Evolutionary conservation across 2,888 invertebrate species (phyloP), one percentile per base, ranked within the genome.

Genomic region (Acrocyrtus sp.): DNA sequence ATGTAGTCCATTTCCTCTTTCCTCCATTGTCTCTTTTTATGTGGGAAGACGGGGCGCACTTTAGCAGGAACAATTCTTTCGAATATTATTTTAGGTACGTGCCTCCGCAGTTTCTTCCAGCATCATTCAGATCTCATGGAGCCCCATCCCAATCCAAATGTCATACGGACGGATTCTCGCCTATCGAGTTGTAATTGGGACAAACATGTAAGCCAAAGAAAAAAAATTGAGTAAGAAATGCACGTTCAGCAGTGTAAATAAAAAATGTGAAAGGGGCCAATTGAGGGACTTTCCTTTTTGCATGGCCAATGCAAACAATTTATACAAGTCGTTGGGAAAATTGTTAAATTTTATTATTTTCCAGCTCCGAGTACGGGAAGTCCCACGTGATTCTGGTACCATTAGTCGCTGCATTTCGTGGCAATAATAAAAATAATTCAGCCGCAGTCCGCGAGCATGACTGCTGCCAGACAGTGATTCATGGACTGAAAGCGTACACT

Each of bases 401-500:
- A n/a, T 51, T 70, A 24, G 75, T 68, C 41, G 56, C 66, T 24
- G 70, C 75, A 29, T 68, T 51, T 53, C 57, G 66, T 12, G 57
- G 51, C 26, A 21, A 17, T 43, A 72, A 60, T 61, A 56, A 54
- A 34, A n/a, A n/a, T n/a, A 68, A 58, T 62, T 72, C 63, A 61
- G 54, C 50, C 51, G 69, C 75, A 50, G 53, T 72, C 43, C 68
- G 58, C 6, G 75, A 72, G 47, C 63, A 60, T 41, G 74, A 74
- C 58, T 80, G 80, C 62, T 80, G 80, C 72, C 78, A 79, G 61
- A 72, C 65, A n/a, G 56, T 69, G 21, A 54, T 80, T 60, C 75
- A 74, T 34, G 77, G 76, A 1, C 67, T 80, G 34, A 69, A 29
- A 12, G 72, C 80, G 17, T 80, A 74, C 61, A 77, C 78, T 21